These are phyloP conservation scores for Falco rusticolus DNA, from an alignment of 2,797 vertebrate genomes.

Conservation along the genomic window DNA sequence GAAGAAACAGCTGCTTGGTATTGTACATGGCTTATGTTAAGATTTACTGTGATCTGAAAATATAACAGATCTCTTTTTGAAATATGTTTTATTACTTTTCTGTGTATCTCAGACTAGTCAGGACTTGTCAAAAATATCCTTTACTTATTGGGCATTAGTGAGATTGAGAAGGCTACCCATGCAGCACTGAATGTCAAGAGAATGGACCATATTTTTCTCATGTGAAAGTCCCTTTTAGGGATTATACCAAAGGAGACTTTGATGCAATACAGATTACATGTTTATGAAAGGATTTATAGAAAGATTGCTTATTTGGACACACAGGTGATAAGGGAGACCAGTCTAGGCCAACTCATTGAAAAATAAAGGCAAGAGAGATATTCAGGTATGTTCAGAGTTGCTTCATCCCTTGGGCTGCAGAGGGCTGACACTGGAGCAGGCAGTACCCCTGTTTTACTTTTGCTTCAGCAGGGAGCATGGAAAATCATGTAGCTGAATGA, in stretches of 20 bases:
- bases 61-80: conserved; percentile 34
- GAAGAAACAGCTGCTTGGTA: neutral
- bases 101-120: conserved; percentile 20
- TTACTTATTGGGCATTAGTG: conserved; percentile 53
- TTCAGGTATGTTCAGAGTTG: neutral
- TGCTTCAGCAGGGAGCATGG: neutral
- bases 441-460: neutral
- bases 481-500: neutral
- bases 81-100: conserved; percentile 58
- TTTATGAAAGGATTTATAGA: conserved; percentile 48
- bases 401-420: neutral
- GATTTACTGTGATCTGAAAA: conserved; percentile 56
- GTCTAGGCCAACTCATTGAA: neutral
- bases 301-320: neutral
- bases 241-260: conserved; percentile 26
- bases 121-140: conserved; percentile 54
- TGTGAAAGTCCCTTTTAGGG: conserved; percentile 18
- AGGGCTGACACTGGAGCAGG: neutral
- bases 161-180: conserved; percentile 38
- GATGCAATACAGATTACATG: conserved; percentile 1
- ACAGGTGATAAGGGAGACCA: neutral
- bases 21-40: conserved; percentile 15
- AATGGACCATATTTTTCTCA: conserved; percentile 7
- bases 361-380: neutral
- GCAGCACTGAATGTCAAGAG: conserved; percentile 5